Evolutionary conservation across 2,797 vertebrate genomes (phyloP), one percentile per base, ranked within the genome.

Genomic region (Morelia viridis): DNA sequence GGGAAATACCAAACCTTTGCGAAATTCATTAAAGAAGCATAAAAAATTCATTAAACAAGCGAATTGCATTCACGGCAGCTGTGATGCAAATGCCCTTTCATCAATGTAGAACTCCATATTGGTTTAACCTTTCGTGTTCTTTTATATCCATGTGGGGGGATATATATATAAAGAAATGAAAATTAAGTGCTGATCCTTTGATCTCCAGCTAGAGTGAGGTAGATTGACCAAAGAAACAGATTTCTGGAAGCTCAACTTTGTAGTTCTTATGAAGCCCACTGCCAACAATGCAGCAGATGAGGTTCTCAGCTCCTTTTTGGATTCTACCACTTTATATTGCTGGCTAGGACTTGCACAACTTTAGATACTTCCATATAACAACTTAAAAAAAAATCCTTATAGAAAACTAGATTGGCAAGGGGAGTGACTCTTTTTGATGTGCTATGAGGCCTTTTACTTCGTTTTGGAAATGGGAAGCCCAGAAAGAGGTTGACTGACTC

Each of bases 21-120:
- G 98, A 98, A 98, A 98, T 99, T 99, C 98, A 99, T 99, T 99
- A 99, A 99, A 99, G 98, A 98, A 98, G 99, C 98, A 99, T 98
- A 98, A 98, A 99, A 99, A 99, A 99, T 98, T 98, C 99, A 99
- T 99, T 99, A 99, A 99, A 98, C 98, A 98, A 98, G 98, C 96
- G 97, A 98, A 98, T 98, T 98, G 98, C 98, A 97, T 98, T 98
- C 98, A 97, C 94, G 96, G 96, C 97, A 97, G 97, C 98, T 98
- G 98, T 97, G 97, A 98, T 98, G 97, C 97, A 98, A 98, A 98
- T 98, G 98, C 97, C 98, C 98, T 98, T 98, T 98, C 97, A 97
- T 98, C 97, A 98, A 98, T 98, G 98, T 97, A 98, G 98, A 98
- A 97, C 97, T 97, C 97, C 96, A 96, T 98, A 98, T 98, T 98